Base-by-base conservation (phyloP, 2,113 vertebrate genomes). In the Pomatostomus ruficeps region DNA sequence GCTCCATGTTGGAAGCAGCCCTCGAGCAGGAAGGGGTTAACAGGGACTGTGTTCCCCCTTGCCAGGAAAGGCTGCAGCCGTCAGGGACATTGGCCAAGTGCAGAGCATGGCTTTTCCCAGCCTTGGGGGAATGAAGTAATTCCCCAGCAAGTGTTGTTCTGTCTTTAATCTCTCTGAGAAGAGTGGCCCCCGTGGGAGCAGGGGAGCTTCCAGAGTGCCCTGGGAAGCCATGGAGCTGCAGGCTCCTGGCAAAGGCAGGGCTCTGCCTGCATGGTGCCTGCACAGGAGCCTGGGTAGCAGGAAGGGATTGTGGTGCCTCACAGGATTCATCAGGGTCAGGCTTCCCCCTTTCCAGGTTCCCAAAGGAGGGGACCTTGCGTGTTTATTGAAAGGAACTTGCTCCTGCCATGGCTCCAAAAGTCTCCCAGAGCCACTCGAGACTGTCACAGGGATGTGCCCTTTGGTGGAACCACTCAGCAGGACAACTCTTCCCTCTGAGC, bases 71-170 rank as follows among this genome's bases (percentile, higher is more conserved):
- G 78, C 91, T 95, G 71, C 66, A 91, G 67, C 81, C 26, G 0
- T 38, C 57, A 80, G 78, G 71, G 94, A 93, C 28, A 16, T 46
- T 79, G 38, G 91, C 93, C 95, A 96, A 91, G 84, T 85, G 17
- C 8, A 0, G 68, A 93, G 62, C 85, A 49, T 85, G 78, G 95
- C 87, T 95, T 89, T 94, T 95, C 93, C 93, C 93, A 95, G 91
- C 94, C 85, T 74, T 95, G 85, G 71, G 74, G 85, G 71, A 77
- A 88, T 96, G 89, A 93, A 94, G 78, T 95, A 93, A 94, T 95
- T 96, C 93, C 75, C 63, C 59, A 83, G 71, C 78, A 91, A 97
- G 85, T 91, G 82, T 70, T 91, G 93, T 88, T 96, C 43, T 90
- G 62, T 78, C 66, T 97, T 65, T 85, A 91, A 93, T 93, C 91